Conservation (phyloP, 2,113 vertebrate species). For the Tangachromis dhanisi region DNA sequence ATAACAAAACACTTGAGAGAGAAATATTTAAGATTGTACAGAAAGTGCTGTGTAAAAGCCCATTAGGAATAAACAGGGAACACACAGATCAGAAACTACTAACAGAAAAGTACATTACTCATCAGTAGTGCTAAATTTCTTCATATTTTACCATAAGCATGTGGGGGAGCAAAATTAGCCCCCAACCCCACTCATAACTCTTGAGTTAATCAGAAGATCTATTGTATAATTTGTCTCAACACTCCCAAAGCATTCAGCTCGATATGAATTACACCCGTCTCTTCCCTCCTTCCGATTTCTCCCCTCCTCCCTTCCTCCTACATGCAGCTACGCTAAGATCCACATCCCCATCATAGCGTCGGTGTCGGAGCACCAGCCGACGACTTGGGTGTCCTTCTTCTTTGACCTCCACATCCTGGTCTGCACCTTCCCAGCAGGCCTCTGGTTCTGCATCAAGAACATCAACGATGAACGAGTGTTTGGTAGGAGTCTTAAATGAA, state of each 20-base stretch:
- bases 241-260: background rate
- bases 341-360: conserved; percentile 99
- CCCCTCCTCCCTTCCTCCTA: rapidly evolving
- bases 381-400: conserved; percentile 98
- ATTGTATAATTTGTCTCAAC: conserved; percentile 38
- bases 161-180: background rate
- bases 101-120: background rate
- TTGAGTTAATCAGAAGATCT: conserved; percentile 40
- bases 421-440: conserved; percentile 97
- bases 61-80: background rate
- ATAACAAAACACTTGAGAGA: conserved; percentile 26
- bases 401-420: conserved; percentile 99
- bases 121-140: background rate
- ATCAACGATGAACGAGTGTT: conserved; percentile 96
- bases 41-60: background rate
- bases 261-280: conserved; percentile 13
- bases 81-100: background rate
- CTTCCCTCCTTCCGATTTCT: background rate
- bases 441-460: conserved; percentile 99
- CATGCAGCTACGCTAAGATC: conserved; percentile 94
- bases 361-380: conserved; percentile 97
- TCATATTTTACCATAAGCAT: background rate
- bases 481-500: conserved; percentile 66
- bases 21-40: background rate
- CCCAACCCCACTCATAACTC: background rate